Base-by-base conservation (phyloP, 2,888 invertebrate species). In the Eristalinus sepulchralis region DNA sequence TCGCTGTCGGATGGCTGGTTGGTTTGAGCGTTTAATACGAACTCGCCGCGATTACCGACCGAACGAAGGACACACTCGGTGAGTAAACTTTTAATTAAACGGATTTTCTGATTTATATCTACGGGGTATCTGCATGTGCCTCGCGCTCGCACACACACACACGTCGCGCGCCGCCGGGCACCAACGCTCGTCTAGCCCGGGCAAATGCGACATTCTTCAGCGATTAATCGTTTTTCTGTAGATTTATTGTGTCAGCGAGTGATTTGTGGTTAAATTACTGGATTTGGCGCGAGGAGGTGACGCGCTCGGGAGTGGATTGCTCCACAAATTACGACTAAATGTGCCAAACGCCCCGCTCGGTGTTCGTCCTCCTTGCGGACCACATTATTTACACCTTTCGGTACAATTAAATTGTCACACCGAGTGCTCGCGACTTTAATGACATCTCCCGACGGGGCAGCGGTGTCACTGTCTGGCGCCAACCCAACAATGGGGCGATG, bases 221-320 rank as follows among this genome's bases (percentile, higher is more conserved):
- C 88, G 79, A 88, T 88, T 88, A 87, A 88, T 88, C 88, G 88
- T 88, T 88, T 88, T 86, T 79, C 88, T 88, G 85, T 88, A 83
- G 88, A 88, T 88, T 88, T 88, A 88, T 88, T 84, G 83, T 88
- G 88, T 88, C 88, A 88, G 88, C 77, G 86, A 82, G 88, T 88
- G 88, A 88, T 88, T 88, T 88, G 88, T 88, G 88, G 88, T 88
- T 81, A 73, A 83, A 87, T 87, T 87, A 83, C 79, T 71, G 80
- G 79, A 83, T 87, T 83, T 76, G 75, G 31, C 75, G 20, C 33
- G 27, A 60, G 73, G 36, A 67, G 24, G 67, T 27, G 27, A 27
- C 5, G 27, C 27, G 27, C 27, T 27, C 27, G 27, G 53, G 71
- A 72, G 39, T 57, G 67, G 20, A 27, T 22, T 71, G 73, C 34